Evolutionary conservation across 2,888 invertebrate species (phyloP), one percentile per base, ranked within the genome.

Genomic region (Synergus japonicus): DNA sequence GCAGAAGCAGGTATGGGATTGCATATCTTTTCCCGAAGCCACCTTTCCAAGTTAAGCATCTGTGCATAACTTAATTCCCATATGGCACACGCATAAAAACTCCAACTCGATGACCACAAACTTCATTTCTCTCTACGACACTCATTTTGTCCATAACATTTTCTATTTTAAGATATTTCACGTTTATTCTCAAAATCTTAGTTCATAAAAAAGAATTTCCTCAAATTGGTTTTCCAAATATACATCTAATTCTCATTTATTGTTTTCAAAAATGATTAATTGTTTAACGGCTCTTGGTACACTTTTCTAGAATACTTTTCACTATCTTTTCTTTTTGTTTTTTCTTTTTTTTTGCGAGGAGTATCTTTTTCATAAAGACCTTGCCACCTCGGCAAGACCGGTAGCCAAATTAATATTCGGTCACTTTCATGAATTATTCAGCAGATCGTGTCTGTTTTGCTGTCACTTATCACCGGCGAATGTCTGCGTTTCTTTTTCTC

Each of bases 1-100:
- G 73, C 73, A 73, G 73, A 54, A 73, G 73, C 73, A 73, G 73
- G 73, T 73, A 73, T 73, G 73, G 73, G 54, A 73, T 54, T 73
- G 49, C 54, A 73, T 54, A 73, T 73, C 73, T 73, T 73, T 73
- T 54, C 41, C 54, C 54, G n/a, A 73, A 73, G 37, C 10, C 10
- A 37, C 54, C 54, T 73, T 73, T 37, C 37, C 37, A 54, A 54
- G 49, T 73, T 54, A 54, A 73, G 54, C 54, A 73, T 73, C 73
- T 37, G n/a, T 22, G 69, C 73, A 73, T 73, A 73, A 73, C 54
- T 73, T 73, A 73, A 73, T 73, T 73, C 54, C n/a, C 22, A 22
- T 54, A 37, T 73, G 54, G 37, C 73, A 54, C 41, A 73, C 73
- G 73, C 73, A 73, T 73, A 73, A 73, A 73, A 73, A 73, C n/a